Percentiles rank a stretch among this genome's conserved stretches.
Evolutionary conservation across 2,113 vertebrate species (phyloP).

Genomic region (Oreochromis spilurus): DNA sequence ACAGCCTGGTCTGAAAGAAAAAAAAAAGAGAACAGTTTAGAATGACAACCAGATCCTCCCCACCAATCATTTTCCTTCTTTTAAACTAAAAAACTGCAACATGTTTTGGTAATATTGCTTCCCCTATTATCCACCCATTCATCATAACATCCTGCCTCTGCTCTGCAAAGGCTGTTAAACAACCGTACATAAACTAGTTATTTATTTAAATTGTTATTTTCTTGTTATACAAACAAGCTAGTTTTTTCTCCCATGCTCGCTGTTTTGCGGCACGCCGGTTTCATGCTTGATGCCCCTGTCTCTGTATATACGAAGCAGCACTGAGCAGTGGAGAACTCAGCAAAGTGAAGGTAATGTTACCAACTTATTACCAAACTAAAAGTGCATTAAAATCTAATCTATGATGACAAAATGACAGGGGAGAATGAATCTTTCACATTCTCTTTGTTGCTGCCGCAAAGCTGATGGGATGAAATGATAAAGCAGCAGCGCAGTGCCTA

Average conservation of each 20-base stretch:
- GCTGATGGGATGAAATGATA: not conserved
- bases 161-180: not conserved
- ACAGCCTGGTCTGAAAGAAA: slow-evolving; percentile 49
- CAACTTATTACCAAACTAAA: not conserved
- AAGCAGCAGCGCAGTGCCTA: not conserved
- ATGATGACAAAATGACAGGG: not conserved
- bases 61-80: not conserved
- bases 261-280: not conserved
- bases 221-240: not conserved
- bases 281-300: not conserved
- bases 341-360: not conserved
- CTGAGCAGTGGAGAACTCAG: not conserved
- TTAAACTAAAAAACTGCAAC: not conserved
- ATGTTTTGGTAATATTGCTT: not conserved
- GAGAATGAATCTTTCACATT: not conserved
- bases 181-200: not conserved
- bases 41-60: not conserved
- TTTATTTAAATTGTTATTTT: not conserved
- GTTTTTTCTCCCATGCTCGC: not conserved
- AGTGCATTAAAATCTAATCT: not conserved
- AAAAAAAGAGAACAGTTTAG: not conserved
- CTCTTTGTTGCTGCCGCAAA: not conserved
- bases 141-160: not conserved
- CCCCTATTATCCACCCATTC: not conserved
- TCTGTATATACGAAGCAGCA: not conserved